These are phyloP conservation scores for Amia ocellicauda DNA, from an alignment of 2,113 vertebrate species.

Conservation along the genomic window DNA sequence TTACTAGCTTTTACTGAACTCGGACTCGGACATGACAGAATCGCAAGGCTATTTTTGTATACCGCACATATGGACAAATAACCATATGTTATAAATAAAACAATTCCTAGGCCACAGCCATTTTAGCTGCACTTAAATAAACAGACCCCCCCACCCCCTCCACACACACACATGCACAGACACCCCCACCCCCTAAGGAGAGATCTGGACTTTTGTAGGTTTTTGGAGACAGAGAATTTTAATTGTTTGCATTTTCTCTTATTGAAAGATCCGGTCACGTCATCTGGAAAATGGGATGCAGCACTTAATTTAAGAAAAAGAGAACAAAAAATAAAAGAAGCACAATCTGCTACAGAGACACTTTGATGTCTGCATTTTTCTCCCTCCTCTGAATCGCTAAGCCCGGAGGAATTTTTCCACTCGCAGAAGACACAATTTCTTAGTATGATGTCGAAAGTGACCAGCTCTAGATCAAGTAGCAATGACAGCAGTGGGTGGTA, in stretches of 20 bases:
- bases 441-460: conserved; percentile 27
- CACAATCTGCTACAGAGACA: conserved; percentile 11
- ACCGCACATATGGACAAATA: no score
- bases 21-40: no score
- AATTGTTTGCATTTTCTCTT: conserved; percentile 35
- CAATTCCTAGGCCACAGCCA: no score
- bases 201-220: conserved; percentile 20
- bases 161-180: background rate
- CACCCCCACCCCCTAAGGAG: conserved; percentile 34
- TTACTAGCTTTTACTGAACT: no score
- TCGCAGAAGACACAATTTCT: conserved; percentile 32
- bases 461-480: conserved; percentile 17
- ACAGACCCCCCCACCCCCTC: background rate
- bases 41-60: no score
- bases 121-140: background rate
- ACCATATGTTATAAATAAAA: no score
- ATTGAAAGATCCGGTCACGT: conserved; percentile 42
- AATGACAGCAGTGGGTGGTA: conserved; percentile 23
- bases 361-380: conserved; percentile 10
- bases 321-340: conserved; percentile 10
- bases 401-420: conserved; percentile 33
- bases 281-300: conserved; percentile 11
- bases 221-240: conserved; percentile 20
- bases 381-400: conserved; percentile 8
- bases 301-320: conserved; percentile 17